Conservation (phyloP, 1,140 invertebrate genomes). For the Drosophila eugracilis region DNA sequence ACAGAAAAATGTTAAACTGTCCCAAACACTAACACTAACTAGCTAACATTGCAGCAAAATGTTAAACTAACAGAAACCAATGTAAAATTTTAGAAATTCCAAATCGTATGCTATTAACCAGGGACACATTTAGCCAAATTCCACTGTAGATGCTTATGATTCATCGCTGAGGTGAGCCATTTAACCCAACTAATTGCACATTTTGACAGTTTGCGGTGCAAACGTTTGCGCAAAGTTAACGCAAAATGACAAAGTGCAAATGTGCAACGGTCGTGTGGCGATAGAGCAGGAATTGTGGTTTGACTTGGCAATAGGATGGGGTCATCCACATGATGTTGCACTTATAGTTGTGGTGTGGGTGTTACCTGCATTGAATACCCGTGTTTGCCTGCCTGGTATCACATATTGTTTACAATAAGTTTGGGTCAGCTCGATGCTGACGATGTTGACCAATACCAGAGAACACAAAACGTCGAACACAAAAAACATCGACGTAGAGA, state of each 20-base stretch:
- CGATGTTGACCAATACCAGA: constrained; percentile 21
- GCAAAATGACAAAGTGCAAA: constrained; percentile 45
- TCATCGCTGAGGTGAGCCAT: constrained; percentile 44
- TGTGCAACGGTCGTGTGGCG: constrained; percentile 38
- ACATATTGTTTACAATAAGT: constrained; percentile 48
- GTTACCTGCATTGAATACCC: constrained; percentile 1
- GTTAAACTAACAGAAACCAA: no score
- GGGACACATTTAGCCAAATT: background rate
- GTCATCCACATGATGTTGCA: constrained; percentile 8
- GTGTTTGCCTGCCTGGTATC: constrained; percentile 26
- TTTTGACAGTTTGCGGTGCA: constrained; percentile 68
- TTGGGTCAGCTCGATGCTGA: constrained; percentile 36
- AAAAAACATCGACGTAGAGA: constrained; percentile 16
- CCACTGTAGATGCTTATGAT: constrained; percentile 22
- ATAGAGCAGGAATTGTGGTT: constrained; percentile 42
- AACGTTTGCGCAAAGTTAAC: constrained; percentile 65
- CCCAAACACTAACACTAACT: no score
- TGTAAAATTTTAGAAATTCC: no score
- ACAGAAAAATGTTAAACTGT: no score
- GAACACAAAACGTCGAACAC: background rate
- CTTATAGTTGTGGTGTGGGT: background rate
- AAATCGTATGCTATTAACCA: background rate
- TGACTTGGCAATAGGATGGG: constrained; percentile 13
- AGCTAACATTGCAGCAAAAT: no score
- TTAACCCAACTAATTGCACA: constrained; percentile 59